A percentile compares a stretch with the other conserved stretches of the same genome.
phyloP scores from a whole-genome alignment of 2,888 invertebrate genomes.

The Peribatodes rhomboidaria region DNA sequence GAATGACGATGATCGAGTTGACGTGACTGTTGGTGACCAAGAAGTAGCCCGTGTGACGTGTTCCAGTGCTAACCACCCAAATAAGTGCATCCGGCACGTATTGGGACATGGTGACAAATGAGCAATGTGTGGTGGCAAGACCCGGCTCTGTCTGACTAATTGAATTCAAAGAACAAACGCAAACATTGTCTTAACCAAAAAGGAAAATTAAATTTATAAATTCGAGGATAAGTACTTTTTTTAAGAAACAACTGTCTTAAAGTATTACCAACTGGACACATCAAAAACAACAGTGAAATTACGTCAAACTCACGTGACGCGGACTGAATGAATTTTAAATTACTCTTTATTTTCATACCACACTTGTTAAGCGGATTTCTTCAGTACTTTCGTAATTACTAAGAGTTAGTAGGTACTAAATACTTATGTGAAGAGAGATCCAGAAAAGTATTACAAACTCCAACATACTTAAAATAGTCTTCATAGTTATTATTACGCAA shows the following conservation, averaged over 20 bases:
- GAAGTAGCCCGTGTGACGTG: conserved; percentile 6
- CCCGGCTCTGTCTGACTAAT: conserved; percentile 19
- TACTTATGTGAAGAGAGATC: no score
- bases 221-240: neutral
- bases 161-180: conserved; percentile 19
- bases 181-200: conserved; percentile 1
- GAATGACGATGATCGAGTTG: conserved; percentile 15
- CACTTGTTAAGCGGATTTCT: neutral
- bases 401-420: no score
- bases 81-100: conserved; percentile 33
- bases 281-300: conserved; percentile 1
- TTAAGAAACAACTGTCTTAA: neutral
- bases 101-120: conserved; percentile 26
- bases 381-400: neutral
- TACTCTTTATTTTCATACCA: neutral
- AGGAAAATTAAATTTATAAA: neutral
- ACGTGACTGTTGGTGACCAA: conserved; percentile 13
- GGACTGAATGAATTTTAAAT: neutral
- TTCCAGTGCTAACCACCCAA: conserved; percentile 25
- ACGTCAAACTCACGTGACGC: conserved; percentile 4
- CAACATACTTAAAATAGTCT: no score
- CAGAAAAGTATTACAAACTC: no score
- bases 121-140: neutral
- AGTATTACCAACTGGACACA: conserved; percentile 3
- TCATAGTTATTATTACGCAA: no score